A percentile compares a stretch with the other conserved stretches of the same genome.
Conservation (phyloP, 2,797 vertebrate genomes). For the Coranthus polyacanthus region DNA sequence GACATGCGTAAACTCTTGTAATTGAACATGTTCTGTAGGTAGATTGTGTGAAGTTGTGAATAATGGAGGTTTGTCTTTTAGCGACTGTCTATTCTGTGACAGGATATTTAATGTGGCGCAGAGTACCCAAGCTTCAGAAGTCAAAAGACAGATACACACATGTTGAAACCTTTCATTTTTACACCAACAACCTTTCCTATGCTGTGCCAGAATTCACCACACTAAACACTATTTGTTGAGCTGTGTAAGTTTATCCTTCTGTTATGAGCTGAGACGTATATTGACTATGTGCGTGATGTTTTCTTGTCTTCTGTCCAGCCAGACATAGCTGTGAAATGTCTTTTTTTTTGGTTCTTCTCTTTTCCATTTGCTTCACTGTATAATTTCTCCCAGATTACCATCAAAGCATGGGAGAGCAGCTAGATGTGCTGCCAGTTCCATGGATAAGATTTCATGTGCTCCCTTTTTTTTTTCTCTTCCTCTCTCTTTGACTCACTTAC, state of each 20-base stretch:
- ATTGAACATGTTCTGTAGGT: constrained; percentile 28
- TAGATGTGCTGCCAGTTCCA: constrained; percentile 66
- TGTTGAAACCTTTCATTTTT: constrained; percentile 47
- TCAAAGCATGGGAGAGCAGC: constrained; percentile 64
- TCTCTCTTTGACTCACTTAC: not conserved
- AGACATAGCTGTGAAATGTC: constrained; percentile 25
- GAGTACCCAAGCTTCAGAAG: too few relatives aligned
- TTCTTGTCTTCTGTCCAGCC: constrained; percentile 53
- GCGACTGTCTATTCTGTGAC: too few relatives aligned
- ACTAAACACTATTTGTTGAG: constrained; percentile 48
- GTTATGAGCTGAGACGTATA: constrained; percentile 59
- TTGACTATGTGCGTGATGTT: constrained; percentile 50
- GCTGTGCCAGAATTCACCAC: constrained; percentile 18
- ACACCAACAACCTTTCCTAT: constrained; percentile 25
- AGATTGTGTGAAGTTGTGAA: constrained; percentile 44
- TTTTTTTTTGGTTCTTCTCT: constrained; percentile 35
- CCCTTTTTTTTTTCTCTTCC: not conserved
- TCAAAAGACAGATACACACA: constrained; percentile 43
- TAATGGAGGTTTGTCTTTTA: constrained; percentile 24
- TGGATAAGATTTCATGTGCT: constrained; percentile 44
- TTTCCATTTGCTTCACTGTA: constrained; percentile 47
- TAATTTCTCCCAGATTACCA: constrained; percentile 74
- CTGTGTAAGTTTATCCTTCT: constrained; percentile 52
- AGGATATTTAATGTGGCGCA: constrained; percentile 67
- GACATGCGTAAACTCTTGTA: constrained; percentile 23